Percentiles rank a stretch among this genome's conserved stretches.
phyloP scores from a whole-genome alignment of 1,140 invertebrate species.

The Lethrus apterus region DNA sequence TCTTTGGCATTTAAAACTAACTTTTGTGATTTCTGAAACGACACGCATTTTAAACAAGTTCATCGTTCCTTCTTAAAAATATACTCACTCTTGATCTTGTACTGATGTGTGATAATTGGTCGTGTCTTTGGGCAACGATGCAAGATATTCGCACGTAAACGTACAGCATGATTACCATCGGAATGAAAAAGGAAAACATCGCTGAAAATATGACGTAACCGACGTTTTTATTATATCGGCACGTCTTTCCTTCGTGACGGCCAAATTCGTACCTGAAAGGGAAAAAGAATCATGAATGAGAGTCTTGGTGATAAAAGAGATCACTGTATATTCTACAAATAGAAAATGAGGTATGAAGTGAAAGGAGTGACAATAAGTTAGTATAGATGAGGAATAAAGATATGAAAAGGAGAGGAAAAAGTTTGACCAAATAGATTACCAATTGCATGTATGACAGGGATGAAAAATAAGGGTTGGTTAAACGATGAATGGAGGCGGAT shows the following conservation, averaged over 20 bases:
- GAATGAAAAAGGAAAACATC: conserved; percentile 88
- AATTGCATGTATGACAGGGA: too few species aligned
- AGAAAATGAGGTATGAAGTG: too few species aligned
- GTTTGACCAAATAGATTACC: too few species aligned
- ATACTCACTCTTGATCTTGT: conserved; percentile 28
- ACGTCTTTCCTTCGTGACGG: conserved; percentile 46
- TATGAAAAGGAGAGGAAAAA: too few species aligned
- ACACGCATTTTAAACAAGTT: background rate
- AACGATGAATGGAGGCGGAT: too few species aligned
- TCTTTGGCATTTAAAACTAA: conserved; percentile 32
- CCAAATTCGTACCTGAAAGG: conserved; percentile 59
- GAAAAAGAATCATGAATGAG: too few species aligned
- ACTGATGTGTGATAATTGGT: conserved; percentile 38
- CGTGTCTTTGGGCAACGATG: conserved; percentile 62
- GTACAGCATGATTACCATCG: conserved; percentile 85
- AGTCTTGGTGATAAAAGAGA: too few species aligned
- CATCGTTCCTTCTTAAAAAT: background rate
- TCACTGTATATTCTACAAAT: too few species aligned
- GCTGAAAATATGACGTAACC: conserved; percentile 87
- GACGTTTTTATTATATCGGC: conserved; percentile 71
- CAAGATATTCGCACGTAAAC: conserved; percentile 84
- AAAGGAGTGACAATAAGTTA: too few species aligned
- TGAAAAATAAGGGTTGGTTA: too few species aligned
- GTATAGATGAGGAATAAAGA: too few species aligned
- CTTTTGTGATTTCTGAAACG: conserved; percentile 38